Percentiles rank a stretch among this genome's conserved stretches.
Evolutionary conservation across 2,113 vertebrate genomes (phyloP).

Genomic region (Cochlearius cochlearius): DNA sequence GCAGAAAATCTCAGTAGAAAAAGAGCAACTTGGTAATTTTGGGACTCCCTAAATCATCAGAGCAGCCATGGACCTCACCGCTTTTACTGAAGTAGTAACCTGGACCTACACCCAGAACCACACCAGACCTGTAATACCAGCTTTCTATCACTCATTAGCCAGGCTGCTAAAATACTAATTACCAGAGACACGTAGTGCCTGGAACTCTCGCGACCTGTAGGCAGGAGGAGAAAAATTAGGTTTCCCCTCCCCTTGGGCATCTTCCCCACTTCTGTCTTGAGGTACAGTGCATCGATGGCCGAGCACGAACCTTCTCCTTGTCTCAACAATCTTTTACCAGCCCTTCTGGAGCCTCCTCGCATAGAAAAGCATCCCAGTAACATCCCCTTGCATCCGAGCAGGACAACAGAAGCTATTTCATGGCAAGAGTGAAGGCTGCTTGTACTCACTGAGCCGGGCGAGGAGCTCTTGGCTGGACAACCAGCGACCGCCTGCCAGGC

Average conservation of each 20-base stretch:
- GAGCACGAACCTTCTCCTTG: not conserved
- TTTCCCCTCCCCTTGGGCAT: not conserved
- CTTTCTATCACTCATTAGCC: not conserved
- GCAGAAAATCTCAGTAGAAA: not conserved
- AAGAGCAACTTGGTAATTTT: not conserved
- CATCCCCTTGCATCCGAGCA: not conserved
- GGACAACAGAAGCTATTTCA: not conserved
- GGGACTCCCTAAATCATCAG: not conserved
- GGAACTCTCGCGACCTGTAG: not conserved
- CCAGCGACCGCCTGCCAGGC: not conserved
- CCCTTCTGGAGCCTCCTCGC: not conserved
- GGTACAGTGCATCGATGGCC: rapidly evolving
- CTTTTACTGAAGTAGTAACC: not conserved
- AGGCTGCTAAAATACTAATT: not conserved
- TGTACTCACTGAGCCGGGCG: rapidly evolving
- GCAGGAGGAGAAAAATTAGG: not conserved
- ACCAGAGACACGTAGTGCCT: not conserved
- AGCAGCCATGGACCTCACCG: not conserved
- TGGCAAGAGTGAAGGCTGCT: not conserved
- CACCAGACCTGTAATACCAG: not conserved
- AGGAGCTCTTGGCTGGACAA: not conserved
- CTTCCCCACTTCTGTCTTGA: not conserved
- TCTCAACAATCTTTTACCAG: not conserved
- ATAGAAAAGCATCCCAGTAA: not conserved
- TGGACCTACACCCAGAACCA: not conserved